These are phyloP conservation scores for Rapana venosa DNA, from an alignment of 2,888 invertebrate genomes.

Conservation along the genomic window DNA sequence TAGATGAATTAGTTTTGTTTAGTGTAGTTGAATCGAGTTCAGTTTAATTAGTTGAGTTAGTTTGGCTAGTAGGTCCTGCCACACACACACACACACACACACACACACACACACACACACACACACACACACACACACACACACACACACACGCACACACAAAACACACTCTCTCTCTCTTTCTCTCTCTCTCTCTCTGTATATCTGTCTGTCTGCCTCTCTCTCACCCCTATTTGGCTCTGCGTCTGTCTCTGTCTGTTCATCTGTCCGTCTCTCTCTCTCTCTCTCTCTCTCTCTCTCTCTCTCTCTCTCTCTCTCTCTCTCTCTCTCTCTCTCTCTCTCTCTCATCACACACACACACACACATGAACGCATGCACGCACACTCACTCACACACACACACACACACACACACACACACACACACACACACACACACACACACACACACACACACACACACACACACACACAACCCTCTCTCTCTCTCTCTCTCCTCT, in stretches of 20 bases:
- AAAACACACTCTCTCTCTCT: background rate
- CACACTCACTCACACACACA: background rate
- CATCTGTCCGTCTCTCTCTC: background rate
- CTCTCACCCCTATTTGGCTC: background rate
- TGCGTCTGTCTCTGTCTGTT: background rate
- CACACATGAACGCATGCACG: background rate
- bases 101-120: background rate
- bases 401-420: background rate
- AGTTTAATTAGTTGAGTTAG: no score
- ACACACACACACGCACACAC: background rate
- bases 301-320: background rate
- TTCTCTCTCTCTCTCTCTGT: conserved; percentile 26
- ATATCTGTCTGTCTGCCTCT: background rate
- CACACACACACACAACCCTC: conserved; percentile 4
- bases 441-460: conserved; percentile 18
- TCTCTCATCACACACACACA: background rate
- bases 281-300: background rate
- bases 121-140: background rate
- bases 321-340: background rate
- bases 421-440: background rate
- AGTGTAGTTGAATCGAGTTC: no score
- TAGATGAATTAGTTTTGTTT: no score
- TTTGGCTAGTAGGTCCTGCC: no score
- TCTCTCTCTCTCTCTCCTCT: background rate
- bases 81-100: background rate